Base-by-base conservation (phyloP, 2,888 invertebrate genomes). In the Rhagophthalmus giganteus region DNA sequence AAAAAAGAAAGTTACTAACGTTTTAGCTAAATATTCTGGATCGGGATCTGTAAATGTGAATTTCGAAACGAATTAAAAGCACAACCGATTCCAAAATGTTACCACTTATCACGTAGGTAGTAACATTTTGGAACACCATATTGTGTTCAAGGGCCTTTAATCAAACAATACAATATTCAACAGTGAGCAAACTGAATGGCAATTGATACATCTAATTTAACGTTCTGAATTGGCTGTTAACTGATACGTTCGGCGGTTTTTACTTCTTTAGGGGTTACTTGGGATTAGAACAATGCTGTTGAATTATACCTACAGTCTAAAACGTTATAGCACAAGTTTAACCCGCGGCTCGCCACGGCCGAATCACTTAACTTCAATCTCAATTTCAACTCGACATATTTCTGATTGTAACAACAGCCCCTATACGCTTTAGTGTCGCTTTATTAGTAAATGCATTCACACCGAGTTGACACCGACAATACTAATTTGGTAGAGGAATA, bases 361-460 rank as follows among this genome's bases (percentile, higher is more conserved):
- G n/a, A n/a, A n/a, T 37, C 54, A 48, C 47, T 53, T 42, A 55
- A 51, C 41, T 51, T 27, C 24, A 24, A 35, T 47, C 51, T 55
- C 55, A 55, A 44, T 55, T 55, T 55, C 55, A 55, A 55, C 55
- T 51, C 47, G 38, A 51, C 50, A 55, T 55, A 48, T 51, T 55
- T 55, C 30, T 31, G 47, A 51, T 55, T 55, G 51, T 51, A 44
- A 38, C 50, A 46, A 54, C 30, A 54, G 42, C 57, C 57, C 54
- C 15, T 58, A 51, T 39, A 58, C 55, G 66, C 66, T 70, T 69
- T 70, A 70, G 70, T 67, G 62, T 60, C 63, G 68, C 70, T 72
- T 71, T 71, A 72, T 72, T 72, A 72, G 70, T 58, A 63, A 67
- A 67, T 66, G 63, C 57, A 68, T 72, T 70, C 66, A 70, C 69